These are phyloP conservation scores for Syritta pipiens DNA, from an alignment of 2,888 invertebrate genomes.

Conservation along the genomic window DNA sequence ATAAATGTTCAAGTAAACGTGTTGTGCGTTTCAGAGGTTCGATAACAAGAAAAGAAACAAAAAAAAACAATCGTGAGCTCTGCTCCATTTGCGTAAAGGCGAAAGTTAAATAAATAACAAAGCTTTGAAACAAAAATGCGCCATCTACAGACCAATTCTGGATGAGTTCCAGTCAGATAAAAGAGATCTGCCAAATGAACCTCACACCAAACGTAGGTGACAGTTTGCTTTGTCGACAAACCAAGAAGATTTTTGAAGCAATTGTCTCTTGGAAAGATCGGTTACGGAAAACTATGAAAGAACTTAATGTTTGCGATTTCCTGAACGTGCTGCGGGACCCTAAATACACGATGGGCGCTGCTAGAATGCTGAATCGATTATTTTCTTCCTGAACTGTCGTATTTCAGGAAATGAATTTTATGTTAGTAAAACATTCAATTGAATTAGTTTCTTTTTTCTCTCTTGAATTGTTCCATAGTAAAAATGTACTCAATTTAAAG, in stretches of 20 bases:
- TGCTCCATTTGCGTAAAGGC: constrained; percentile 38
- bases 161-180: constrained; percentile 36
- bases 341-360: constrained; percentile 54
- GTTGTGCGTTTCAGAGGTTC: constrained; percentile 43
- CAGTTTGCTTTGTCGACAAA: constrained; percentile 50
- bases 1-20: constrained; percentile 34
- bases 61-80: not conserved
- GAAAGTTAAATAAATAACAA: constrained; percentile 1
- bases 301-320: constrained; percentile 57
- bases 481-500: constrained; percentile 60
- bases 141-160: constrained; percentile 25
- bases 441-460: constrained; percentile 59
- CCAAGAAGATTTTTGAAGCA: constrained; percentile 34
- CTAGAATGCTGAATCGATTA: constrained; percentile 72
- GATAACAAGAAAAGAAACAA: constrained; percentile 22
- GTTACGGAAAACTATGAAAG: constrained; percentile 28
- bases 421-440: constrained; percentile 41
- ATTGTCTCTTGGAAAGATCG: constrained; percentile 36
- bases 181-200: constrained; percentile 39
- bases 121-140: constrained; percentile 19
- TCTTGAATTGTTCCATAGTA: constrained; percentile 55
- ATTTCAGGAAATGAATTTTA: constrained; percentile 50
- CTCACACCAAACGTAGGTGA: constrained; percentile 41
- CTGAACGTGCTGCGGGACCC: constrained; percentile 51
- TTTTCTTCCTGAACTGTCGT: constrained; percentile 60